Percentiles rank a stretch among this genome's conserved stretches.
These are phyloP conservation scores for Heliconius eleuchia DNA, from an alignment of 1,140 invertebrate species.

Conservation along the genomic window DNA sequence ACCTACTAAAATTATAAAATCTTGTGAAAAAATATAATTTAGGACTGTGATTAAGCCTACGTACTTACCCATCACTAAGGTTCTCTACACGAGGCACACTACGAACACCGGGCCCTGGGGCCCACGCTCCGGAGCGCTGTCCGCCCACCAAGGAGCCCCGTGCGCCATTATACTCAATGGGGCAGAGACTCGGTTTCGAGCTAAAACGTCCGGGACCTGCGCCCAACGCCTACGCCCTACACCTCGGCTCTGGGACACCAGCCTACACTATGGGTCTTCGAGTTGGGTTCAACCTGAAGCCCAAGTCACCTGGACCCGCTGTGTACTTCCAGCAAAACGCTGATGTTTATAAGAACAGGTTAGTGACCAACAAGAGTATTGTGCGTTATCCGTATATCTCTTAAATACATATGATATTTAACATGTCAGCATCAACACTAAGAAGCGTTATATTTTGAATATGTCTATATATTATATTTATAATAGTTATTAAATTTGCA, in stretches of 20 bases:
- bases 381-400: not conserved
- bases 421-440: no score
- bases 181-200: conserved; percentile 69
- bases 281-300: conserved; percentile 52
- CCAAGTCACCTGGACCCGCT: conserved; percentile 82
- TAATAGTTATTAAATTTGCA: no score
- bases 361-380: not conserved
- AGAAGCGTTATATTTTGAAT: no score
- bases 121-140: conserved; percentile 69
- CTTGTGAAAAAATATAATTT: no score
- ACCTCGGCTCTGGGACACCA: conserved; percentile 52
- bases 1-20: no score
- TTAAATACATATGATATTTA: no score
- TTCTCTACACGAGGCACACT: conserved; percentile 42
- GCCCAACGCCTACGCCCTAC: conserved; percentile 83
- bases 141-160: conserved; percentile 69
- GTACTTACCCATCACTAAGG: conserved; percentile 14
- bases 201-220: conserved; percentile 79
- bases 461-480: no score
- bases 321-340: conserved; percentile 77
- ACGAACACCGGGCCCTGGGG: conserved; percentile 82
- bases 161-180: conserved; percentile 83
- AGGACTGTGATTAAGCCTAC: no score
- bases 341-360: conserved; percentile 65
- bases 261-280: conserved; percentile 69